These are phyloP conservation scores for Cremastobaeus sp. DNA, from an alignment of 2,888 invertebrate species.

Conservation along the genomic window DNA sequence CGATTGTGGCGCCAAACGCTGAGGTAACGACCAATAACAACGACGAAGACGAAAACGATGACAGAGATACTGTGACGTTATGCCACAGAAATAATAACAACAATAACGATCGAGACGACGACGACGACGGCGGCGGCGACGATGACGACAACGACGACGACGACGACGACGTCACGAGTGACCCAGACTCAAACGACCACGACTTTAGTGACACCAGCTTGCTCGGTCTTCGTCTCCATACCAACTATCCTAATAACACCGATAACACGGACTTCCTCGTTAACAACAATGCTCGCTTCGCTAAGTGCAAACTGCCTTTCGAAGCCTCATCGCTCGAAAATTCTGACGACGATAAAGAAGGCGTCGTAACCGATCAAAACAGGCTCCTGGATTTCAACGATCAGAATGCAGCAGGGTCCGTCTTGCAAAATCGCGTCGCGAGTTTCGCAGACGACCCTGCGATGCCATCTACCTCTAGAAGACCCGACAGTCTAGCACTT, in stretches of 20 bases:
- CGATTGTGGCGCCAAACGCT: conserved; percentile 58
- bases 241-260: conserved; percentile 71
- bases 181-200: conserved; percentile 71
- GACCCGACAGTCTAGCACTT: conserved; percentile 64
- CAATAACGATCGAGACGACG: too few relatives aligned
- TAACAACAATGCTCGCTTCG: conserved; percentile 71
- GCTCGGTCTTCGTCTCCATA: conserved; percentile 66
- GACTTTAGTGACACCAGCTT: conserved; percentile 72
- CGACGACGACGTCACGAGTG: conserved; percentile 69
- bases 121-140: conserved; percentile 49
- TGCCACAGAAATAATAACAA: too few relatives aligned
- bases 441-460: conserved; percentile 70
- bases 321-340: conserved; percentile 28
- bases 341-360: conserved; percentile 51
- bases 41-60: conserved; percentile 14
- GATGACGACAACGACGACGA: conserved; percentile 58
- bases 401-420: conserved; percentile 72
- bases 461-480: conserved; percentile 70
- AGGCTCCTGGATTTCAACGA: conserved; percentile 47
- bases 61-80: conserved; percentile 60
- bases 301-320: conserved; percentile 59
- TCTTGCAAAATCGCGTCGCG: conserved; percentile 70
- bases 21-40: conserved; percentile 68
- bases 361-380: conserved; percentile 25
- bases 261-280: conserved; percentile 71